Evolutionary conservation across 2,888 invertebrate genomes (phyloP).

Genomic region (Ophion obscuratus): DNA sequence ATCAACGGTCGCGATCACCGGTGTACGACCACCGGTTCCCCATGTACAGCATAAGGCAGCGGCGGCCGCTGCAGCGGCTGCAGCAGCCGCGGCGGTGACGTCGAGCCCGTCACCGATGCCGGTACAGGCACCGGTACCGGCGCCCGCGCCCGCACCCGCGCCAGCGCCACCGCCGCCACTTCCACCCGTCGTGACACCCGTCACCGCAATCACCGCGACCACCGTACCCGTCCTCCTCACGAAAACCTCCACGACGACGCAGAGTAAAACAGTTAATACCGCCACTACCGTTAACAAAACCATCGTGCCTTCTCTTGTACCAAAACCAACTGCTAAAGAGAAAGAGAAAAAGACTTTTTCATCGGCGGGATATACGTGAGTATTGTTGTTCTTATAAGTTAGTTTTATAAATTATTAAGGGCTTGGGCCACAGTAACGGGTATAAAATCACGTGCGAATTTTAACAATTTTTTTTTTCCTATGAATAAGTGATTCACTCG

Average conservation of each 20-base stretch:
- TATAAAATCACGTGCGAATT: too few species aligned
- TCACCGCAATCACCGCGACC: conserved; percentile 71
- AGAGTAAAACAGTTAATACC: conserved; percentile 80
- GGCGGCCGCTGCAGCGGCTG: conserved; percentile 57
- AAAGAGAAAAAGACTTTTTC: conserved; percentile 90
- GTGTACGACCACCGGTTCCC: conserved; percentile 75
- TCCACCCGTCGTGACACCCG: conserved; percentile 17
- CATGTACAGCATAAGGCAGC: conserved; percentile 76
- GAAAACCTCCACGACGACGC: conserved; percentile 76
- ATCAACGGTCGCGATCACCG: conserved; percentile 78
- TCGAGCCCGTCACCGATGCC: conserved; percentile 12
- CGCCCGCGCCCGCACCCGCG: conserved; percentile 19
- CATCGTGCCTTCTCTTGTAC: conserved; percentile 85
- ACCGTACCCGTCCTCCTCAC: conserved; percentile 82
- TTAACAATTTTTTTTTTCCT: too few species aligned
- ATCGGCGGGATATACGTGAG: conserved; percentile 85
- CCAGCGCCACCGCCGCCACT: conserved; percentile 21
- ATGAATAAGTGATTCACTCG: too few species aligned
- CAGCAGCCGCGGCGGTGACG: conserved; percentile 9
- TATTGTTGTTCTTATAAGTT: conserved; percentile 49
- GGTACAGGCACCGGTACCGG: conserved; percentile 23
- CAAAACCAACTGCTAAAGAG: conserved; percentile 89
- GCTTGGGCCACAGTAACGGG: too few species aligned
- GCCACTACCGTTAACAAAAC: conserved; percentile 85
- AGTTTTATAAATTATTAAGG: too few species aligned